Evolutionary conservation across 2,113 vertebrate genomes (phyloP).

Genomic region (Brienomyrus longianalis): DNA sequence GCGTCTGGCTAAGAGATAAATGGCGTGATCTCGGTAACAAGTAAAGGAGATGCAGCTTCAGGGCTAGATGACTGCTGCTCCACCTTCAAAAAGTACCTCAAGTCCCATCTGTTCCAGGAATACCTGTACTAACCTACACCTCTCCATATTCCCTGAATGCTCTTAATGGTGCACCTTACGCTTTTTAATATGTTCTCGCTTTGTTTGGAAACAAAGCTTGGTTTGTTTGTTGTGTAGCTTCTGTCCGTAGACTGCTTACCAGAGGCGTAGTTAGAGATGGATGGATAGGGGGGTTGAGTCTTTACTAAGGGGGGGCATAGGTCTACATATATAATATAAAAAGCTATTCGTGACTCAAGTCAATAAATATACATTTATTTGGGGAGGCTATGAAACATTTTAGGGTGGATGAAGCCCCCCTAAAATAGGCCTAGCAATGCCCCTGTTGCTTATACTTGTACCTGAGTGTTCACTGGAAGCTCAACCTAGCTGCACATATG

Average conservation of each 20-base stretch:
- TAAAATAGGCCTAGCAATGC: neutral
- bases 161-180: neutral
- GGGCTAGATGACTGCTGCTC: neutral
- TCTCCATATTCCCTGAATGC: neutral
- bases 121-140: neutral
- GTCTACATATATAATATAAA: neutral
- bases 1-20: neutral
- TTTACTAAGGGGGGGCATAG: too few relatives aligned
- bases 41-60: neutral
- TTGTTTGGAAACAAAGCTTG: neutral
- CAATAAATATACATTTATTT: neutral
- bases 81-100: slow-evolving; percentile 14
- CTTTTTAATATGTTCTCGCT: neutral
- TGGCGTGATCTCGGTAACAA: neutral
- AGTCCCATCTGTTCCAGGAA: neutral
- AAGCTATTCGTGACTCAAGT: neutral
- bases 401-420: neutral
- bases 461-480: neutral
- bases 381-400: too few relatives aligned
- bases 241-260: neutral
- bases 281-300: neutral
- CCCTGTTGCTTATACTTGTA: neutral
- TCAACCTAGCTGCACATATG: neutral
- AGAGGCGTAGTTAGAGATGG: neutral
- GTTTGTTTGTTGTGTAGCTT: neutral